phyloP scores from a whole-genome alignment of 2,888 invertebrate genomes.

The Euplagia quadripunctaria region DNA sequence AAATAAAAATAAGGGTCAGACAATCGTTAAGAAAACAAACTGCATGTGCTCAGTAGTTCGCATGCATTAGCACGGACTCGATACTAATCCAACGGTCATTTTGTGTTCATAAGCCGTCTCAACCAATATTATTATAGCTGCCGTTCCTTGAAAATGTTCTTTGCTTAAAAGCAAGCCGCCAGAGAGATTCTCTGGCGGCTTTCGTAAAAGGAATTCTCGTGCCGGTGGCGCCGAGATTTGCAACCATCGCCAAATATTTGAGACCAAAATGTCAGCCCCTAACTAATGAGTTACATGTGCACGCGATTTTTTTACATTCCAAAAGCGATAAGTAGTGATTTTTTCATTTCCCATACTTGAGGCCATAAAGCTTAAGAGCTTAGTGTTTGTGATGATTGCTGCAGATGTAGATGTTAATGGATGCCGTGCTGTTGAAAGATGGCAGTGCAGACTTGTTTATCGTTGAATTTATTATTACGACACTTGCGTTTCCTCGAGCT shows the following conservation, averaged over 20 bases:
- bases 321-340: constrained; percentile 59
- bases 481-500: neutral
- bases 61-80: constrained; percentile 41
- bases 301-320: constrained; percentile 59
- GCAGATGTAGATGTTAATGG: constrained; percentile 45
- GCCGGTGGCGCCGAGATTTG: constrained; percentile 79
- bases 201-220: constrained; percentile 65
- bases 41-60: constrained; percentile 24
- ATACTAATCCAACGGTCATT: constrained; percentile 82
- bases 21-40: constrained; percentile 34
- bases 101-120: constrained; percentile 83
- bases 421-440: constrained; percentile 27
- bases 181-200: constrained; percentile 53
- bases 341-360: constrained; percentile 50
- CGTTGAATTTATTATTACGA: neutral
- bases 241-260: constrained; percentile 83
- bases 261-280: constrained; percentile 65
- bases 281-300: constrained; percentile 86
- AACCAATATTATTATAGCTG: constrained; percentile 83
- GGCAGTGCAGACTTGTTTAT: neutral
- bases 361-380: constrained; percentile 51
- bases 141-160: constrained; percentile 60
- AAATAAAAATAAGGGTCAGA: constrained; percentile 20
- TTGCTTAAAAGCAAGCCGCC: constrained; percentile 22
- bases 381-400: constrained; percentile 44